These are phyloP conservation scores for Phaetusa simplex DNA, from an alignment of 2,113 vertebrate species.

Conservation along the genomic window DNA sequence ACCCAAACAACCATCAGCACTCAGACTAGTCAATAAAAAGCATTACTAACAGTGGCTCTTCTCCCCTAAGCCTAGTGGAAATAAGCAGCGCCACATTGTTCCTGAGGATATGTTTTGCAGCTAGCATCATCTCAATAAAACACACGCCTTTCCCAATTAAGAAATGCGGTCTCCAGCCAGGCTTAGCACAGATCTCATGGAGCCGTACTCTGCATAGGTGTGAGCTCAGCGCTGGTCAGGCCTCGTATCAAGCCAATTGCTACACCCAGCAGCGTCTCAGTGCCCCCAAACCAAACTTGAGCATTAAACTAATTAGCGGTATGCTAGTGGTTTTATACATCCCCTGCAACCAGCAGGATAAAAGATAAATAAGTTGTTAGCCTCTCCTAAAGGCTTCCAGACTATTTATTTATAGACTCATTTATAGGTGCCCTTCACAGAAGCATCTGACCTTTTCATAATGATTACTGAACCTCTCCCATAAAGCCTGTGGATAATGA, in stretches of 20 bases:
- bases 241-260: neutral
- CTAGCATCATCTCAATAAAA: neutral
- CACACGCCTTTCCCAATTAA: neutral
- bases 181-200: neutral
- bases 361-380: constrained; percentile 58
- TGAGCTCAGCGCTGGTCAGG: neutral
- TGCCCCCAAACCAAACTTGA: neutral
- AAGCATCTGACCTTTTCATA: constrained; percentile 63
- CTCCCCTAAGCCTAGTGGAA: neutral
- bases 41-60: neutral
- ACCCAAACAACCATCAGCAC: neutral
- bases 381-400: constrained; percentile 39
- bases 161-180: neutral
- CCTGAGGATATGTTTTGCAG: neutral
- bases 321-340: neutral
- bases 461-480: constrained; percentile 56
- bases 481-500: constrained; percentile 55
- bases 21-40: neutral
- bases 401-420: constrained; percentile 66
- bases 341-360: constrained; percentile 12
- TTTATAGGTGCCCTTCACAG: constrained; percentile 61
- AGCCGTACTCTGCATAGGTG: neutral
- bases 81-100: neutral
- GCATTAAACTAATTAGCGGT: constrained; percentile 42
- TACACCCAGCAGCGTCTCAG: neutral